Conservation (phyloP, 1,140 invertebrate genomes). For the Rhizoglyphus robini region DNA sequence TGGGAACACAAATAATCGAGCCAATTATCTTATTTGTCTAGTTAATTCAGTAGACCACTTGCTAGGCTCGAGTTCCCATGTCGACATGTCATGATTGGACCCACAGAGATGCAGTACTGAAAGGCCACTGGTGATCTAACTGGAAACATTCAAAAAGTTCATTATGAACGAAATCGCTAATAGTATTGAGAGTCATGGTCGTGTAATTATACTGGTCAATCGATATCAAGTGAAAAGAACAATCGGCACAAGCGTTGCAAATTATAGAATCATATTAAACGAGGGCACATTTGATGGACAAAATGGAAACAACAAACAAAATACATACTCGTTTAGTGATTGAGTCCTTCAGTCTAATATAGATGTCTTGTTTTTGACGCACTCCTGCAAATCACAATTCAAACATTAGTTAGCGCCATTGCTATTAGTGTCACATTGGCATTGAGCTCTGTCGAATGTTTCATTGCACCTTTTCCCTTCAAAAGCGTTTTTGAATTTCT, state of each 20-base stretch:
- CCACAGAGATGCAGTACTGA: too few relatives aligned
- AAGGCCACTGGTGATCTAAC: background rate
- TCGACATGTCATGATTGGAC: slow-evolving; percentile 15
- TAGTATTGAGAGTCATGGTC: background rate
- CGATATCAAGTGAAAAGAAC: background rate
- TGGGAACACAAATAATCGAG: background rate
- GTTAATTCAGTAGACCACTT: slow-evolving; percentile 6
- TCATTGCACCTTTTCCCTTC: too few relatives aligned
- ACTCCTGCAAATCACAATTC: slow-evolving; percentile 55
- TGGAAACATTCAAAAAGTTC: slow-evolving; percentile 10
- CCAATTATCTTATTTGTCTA: slow-evolving; percentile 6
- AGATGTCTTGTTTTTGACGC: slow-evolving; percentile 94
- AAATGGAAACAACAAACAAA: background rate
- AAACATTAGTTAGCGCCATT: background rate
- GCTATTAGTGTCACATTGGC: slow-evolving; percentile 30
- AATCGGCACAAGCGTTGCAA: slow-evolving; percentile 1
- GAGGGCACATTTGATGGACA: background rate
- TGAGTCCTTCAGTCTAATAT: slow-evolving; percentile 92
- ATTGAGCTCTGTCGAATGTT: too few relatives aligned
- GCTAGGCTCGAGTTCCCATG: background rate
- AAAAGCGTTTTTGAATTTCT: too few relatives aligned
- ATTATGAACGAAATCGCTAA: slow-evolving; percentile 4
- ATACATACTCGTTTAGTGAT: slow-evolving; percentile 87
- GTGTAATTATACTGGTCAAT: background rate
- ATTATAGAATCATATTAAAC: background rate